Percentiles rank a stretch among this genome's conserved stretches.
Evolutionary conservation across 2,797 vertebrate species (phyloP).

Genomic region (Molossus alvarezi): DNA sequence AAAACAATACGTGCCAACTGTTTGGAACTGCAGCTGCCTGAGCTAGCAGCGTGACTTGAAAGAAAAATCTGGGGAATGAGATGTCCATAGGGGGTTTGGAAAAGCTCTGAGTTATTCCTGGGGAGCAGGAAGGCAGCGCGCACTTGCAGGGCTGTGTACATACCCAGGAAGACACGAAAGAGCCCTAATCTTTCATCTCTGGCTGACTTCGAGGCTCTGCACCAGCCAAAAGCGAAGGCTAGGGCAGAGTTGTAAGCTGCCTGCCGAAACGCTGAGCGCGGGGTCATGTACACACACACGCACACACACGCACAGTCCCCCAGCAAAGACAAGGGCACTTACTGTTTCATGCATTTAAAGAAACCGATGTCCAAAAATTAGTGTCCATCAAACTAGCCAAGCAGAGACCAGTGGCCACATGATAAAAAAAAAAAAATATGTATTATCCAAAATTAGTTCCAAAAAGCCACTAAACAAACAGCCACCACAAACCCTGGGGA

Average conservation of each 20-base stretch:
- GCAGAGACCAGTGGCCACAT: background rate
- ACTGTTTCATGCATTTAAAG: background rate
- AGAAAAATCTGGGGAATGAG: background rate
- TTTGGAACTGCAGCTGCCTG: background rate
- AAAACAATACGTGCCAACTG: background rate
- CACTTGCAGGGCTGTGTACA: background rate
- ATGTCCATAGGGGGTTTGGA: too few relatives aligned
- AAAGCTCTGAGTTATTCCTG: background rate
- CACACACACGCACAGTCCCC: background rate
- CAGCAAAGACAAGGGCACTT: background rate
- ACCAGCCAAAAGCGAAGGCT: background rate
- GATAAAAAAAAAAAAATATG: background rate
- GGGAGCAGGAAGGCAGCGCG: background rate
- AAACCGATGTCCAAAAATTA: background rate
- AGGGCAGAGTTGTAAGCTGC: background rate
- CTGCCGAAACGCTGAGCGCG: too few relatives aligned
- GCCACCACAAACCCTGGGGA: background rate
- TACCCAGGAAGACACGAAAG: background rate
- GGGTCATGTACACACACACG: background rate
- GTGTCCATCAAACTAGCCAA: background rate
- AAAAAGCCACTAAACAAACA: background rate
- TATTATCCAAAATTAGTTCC: background rate
- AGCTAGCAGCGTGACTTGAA: background rate
- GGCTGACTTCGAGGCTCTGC: background rate
- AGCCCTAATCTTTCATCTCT: background rate